Percentiles rank a stretch among this genome's conserved stretches.
These are phyloP conservation scores for Eretmochelys imbricata DNA, from an alignment of 2,113 vertebrate species.

Conservation along the genomic window DNA sequence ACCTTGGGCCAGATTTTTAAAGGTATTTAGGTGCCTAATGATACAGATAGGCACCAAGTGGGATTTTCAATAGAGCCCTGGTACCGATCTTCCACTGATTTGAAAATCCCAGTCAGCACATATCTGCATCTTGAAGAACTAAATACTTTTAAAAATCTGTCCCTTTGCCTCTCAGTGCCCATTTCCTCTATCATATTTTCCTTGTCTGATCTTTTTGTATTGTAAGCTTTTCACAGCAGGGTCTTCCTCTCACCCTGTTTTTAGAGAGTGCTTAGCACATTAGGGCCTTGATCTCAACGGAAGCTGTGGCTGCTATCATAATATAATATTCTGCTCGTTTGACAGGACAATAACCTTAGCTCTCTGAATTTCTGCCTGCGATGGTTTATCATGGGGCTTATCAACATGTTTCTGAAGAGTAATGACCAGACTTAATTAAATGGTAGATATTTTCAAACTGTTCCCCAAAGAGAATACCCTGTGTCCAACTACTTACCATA, in stretches of 20 bases:
- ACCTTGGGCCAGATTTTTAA: not conserved
- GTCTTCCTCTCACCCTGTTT: not conserved
- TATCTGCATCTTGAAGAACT: not conserved
- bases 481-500: not conserved
- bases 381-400: not conserved
- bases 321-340: not conserved
- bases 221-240: not conserved
- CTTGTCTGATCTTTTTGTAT: not conserved
- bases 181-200: not conserved
- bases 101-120: not conserved
- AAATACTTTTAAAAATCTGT: not conserved
- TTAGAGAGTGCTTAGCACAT: not conserved
- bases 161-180: not conserved
- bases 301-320: not conserved
- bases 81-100: not conserved
- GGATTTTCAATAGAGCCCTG: not conserved
- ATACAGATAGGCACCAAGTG: not conserved
- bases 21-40: not conserved
- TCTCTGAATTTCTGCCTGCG: not conserved
- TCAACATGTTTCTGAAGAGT: not conserved
- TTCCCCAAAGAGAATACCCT: not conserved
- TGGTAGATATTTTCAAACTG: not conserved
- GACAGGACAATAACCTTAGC: not conserved
- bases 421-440: not conserved
- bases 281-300: not conserved